Evolutionary conservation across 2,888 invertebrate species (phyloP).

Genomic region (Brenthis ino): DNA sequence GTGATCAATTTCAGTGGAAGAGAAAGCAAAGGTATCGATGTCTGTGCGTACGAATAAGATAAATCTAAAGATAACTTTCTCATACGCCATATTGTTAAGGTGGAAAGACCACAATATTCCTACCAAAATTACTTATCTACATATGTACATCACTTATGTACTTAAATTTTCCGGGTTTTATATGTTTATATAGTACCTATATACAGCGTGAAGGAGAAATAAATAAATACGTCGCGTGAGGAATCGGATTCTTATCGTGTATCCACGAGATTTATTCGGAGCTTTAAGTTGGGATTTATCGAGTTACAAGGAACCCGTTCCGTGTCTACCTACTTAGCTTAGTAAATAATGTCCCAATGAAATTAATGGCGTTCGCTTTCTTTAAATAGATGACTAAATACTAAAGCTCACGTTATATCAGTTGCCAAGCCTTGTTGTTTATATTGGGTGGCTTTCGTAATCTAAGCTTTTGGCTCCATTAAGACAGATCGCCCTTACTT

Average conservation of each 20-base stretch:
- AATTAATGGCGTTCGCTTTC: slow-evolving; percentile 76
- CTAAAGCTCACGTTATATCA: slow-evolving; percentile 70
- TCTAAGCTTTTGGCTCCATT: slow-evolving; percentile 69
- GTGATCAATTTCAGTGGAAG: slow-evolving; percentile 31
- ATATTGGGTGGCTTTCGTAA: slow-evolving; percentile 69
- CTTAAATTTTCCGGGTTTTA: slow-evolving; percentile 59
- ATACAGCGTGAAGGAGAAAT: slow-evolving; percentile 50
- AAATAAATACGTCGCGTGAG: slow-evolving; percentile 78
- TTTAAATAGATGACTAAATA: slow-evolving; percentile 82
- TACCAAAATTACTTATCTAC: neutral
- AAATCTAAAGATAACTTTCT: slow-evolving; percentile 11
- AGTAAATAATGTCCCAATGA: slow-evolving; percentile 76
- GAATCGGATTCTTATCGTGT: slow-evolving; percentile 80
- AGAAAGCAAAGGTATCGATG: slow-evolving; percentile 34
- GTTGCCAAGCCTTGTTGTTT: slow-evolving; percentile 67
- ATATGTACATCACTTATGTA: slow-evolving; percentile 22
- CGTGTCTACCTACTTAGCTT: slow-evolving; percentile 78
- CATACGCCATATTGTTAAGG: slow-evolving; percentile 13
- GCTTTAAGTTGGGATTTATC: slow-evolving; percentile 74
- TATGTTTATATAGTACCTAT: slow-evolving; percentile 35
- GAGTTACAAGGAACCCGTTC: slow-evolving; percentile 75
- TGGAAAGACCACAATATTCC: slow-evolving; percentile 7
- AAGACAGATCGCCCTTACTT: slow-evolving; percentile 50
- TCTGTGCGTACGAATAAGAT: neutral
- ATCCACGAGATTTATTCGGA: slow-evolving; percentile 74